These are phyloP conservation scores for Fopius arisanus DNA, from an alignment of 1,140 invertebrate species.

Conservation along the genomic window DNA sequence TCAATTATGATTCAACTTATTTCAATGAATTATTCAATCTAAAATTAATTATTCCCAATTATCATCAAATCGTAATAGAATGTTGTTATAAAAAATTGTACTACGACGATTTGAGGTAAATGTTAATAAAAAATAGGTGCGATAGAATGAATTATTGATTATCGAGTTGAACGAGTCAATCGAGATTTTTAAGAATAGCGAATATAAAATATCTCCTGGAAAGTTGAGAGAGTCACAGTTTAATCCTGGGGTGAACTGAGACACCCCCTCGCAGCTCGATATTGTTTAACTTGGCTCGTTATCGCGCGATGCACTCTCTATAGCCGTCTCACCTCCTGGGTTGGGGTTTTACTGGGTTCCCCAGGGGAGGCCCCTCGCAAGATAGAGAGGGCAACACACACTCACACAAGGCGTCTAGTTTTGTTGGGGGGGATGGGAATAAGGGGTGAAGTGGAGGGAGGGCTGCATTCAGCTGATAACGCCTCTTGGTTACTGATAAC, in stretches of 20 bases:
- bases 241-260: conserved; percentile 7
- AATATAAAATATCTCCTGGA: not conserved
- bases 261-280: not conserved
- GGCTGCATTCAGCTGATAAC: conserved; percentile 4
- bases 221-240: not conserved
- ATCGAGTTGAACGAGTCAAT: no score
- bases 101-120: no score
- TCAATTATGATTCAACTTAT: no score
- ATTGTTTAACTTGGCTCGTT: conserved; percentile 14
- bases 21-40: no score
- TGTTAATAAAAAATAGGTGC: no score
- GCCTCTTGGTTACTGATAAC: conserved; percentile 9
- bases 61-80: no score
- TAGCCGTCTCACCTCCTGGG: not conserved
- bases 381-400: conserved; percentile 7
- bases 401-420: not conserved
- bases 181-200: no score
- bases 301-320: not conserved
- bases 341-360: conserved; percentile 22
- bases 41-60: no score
- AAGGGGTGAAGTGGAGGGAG: not conserved
- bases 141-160: no score
- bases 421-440: conserved; percentile 17
- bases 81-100: no score
- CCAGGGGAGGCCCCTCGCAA: not conserved